Base-by-base conservation (phyloP, 2,113 vertebrate species). In the Cyprinus carpio region DNA sequence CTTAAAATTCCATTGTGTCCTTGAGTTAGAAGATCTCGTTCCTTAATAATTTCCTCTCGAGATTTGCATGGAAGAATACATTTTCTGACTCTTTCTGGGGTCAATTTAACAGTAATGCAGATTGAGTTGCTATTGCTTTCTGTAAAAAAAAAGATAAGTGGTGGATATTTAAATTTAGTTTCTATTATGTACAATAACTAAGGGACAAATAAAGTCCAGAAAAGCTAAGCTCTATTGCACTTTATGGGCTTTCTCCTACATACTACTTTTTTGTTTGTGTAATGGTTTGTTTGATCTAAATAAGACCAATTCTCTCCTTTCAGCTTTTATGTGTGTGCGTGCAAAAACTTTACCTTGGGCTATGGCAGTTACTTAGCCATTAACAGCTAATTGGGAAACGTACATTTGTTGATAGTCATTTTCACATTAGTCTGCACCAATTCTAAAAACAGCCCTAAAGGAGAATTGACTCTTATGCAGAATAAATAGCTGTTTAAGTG, bases 391-490 rank as follows among this genome's bases (percentile, higher is more conserved):
- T 71, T 62, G 27, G 7, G 12, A 15, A 72, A 25, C 23, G 18
- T 43, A 31, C 65, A 60, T 72, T 56, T 56, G 54, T 56, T 56
- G 54, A 20, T 56, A 56, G 54, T 56, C 18, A 56, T 56, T 85
- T 79, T 27, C 20, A 15, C 84, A 80, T 85, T 80, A 31, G 51
- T 46, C 75, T 67, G 49, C 49, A 74, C 9, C 13, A 23, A 85
- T 85, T 83, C 65, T 43, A 60, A 29, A 80, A 31, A 11, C n/a
- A 71, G 46, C 84, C 76, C 65, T 46, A 60, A n/a, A 62, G 84
- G 64, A 85, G 11, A 37, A 54, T 67, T 3, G 6, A 20, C 3
- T 77, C 31, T 65, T 56, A 75, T 40, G 40, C 76, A 75, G 34
- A 74, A 13, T 58, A 40, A 74, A 58, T 13, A 64, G 20, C 58